Evolutionary conservation across 1,140 invertebrate genomes (phyloP), one percentile per base, ranked within the genome.

Genomic region (Drosophila melanica): DNA sequence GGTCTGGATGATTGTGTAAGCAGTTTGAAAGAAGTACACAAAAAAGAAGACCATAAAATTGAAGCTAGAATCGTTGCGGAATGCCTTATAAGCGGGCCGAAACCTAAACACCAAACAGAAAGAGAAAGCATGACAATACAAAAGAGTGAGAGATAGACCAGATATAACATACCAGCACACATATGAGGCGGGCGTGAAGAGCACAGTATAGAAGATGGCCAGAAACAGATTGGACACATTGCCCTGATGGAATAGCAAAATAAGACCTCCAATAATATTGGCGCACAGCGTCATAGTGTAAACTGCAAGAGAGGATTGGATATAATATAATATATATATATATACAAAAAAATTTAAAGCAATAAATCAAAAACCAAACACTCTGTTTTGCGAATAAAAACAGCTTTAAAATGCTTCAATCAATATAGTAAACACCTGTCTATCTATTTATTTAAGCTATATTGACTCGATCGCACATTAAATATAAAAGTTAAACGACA

Each of bases 21-120:
- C 93, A 81, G 98, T 96, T 96, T 99, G 99, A 93, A 99, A 98
- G 93, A 99, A 98, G 93, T 99, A 99, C 74, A 99, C 96, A 91
- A 99, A 99, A 94, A 99, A 99, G 94, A 99, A 99, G 27, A 99
- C 97, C 97, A 99, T 99, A 92, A 99, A 99, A 93, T 99, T 99
- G 93, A 99, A 98, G 2, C 98, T 99, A 85, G 98, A 99, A 93
- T 99, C 99, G 90, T 96, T 97, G 77, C 97, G 95, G 93, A 94
- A 96, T 37, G 94, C 95, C 92, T 95, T 95, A 89, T 95, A 95
- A 57, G 95, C 94, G 8, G 94, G 94, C 67, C 94, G 93, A 90
- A 95, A 95, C 91, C 91, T 92, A 60, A 14, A 30, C 14, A 33
- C 8, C 14, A 64, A 45, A 39, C 39, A 71, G 11, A 65, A 23